Base-by-base conservation (phyloP, 2,113 vertebrate genomes). In the Ictidomys tridecemlineatus region DNA sequence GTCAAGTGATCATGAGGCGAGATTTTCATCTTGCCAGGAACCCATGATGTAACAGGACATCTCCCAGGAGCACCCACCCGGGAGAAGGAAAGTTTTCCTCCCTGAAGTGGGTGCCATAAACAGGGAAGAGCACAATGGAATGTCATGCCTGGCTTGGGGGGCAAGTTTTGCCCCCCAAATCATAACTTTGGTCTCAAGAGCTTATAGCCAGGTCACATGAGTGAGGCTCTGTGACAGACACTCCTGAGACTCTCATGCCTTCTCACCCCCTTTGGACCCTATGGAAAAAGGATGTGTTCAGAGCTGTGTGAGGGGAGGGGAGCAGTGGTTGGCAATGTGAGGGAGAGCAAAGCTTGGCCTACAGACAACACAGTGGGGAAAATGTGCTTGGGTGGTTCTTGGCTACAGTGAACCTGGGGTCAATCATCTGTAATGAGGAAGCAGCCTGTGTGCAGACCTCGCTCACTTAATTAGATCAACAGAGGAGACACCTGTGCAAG, bases 401-500 rank as follows among this genome's bases (percentile, higher is more conserved):
- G 89, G 70, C 63, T 63, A 42, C 32, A 8, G 0, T 34, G n/a
- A 12, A 1, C 22, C 4, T 8, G 30, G 61, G 42, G 48, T 34
- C 69, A 14, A 1, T 67, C 48, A 37, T 20, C 34, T 32, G 61
- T 94, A 72, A 83, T 22, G 37, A 73, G 72, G 85, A 65, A 45
- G 89, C 72, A 32, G 70, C 76, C n/a, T 9, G 70, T 34, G 26
- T 56, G 84, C n/a, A 83, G 78, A 72, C 42, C 84, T 16, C 48
- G 14, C 42, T 65, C 53, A 12, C 93, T 92, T 94, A 84, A 89
- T 84, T 85, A 85, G 61, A 61, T 61, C 93, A 84, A 65, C 84
- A 87, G 9, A 11, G 76, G 18, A 20, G 76, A 88, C 83, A 85
- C 89, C 78, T 94, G 67, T 67, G 72, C 84, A 53, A 73, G 56